Base-by-base conservation (phyloP, 2,797 vertebrate species). In the Leucoraja ocellata region DNA sequence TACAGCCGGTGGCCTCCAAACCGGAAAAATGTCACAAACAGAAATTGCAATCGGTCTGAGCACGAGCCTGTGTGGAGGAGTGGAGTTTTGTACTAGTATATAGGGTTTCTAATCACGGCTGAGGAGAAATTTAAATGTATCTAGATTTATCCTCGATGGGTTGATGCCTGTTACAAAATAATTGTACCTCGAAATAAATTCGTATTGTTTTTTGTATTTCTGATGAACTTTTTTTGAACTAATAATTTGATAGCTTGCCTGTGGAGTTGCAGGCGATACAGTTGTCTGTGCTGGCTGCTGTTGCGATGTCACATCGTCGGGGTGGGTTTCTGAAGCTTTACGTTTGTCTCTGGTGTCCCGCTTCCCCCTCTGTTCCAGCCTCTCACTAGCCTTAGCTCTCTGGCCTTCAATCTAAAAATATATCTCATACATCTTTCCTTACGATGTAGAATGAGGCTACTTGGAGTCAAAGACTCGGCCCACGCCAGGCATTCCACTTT, bases 161-260 rank as follows among this genome's bases (percentile, higher is more conserved):
- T 61, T 58, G 54, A 84, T n/a, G 11, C 79, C 58, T 25, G 10
- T 28, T 23, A 28, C 8, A 9, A 84, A n/a, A 84, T 14, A 13
- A 28, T 11, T 84, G 81, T 84, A 84, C 54, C 58, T 84, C 25
- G 1, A 61, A 84, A 61, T 84, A 84, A 84, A 84, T 84, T 84
- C 46, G 61, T 25, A 28, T 61, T 28, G 25, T 28, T 61, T 63
- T 84, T 25, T 23, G 54, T 8, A 54, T n/a, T 54, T 84, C 78
- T 23, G 25, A 46, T 46, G 4, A 2, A 46, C 2, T 2, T 46
- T 46, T 2, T 46, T 63, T 84, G 8, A 58, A 83, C 25, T 10
- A 1, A 74, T 74, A 25, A 25, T 83, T 83, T 6, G 32, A 39
- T 79, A 16, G n/a, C 77, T 11, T 80, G 21, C 79, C 23, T 46